Evolutionary conservation across 92 coral and sea anemone species (phyloP).

Genomic region (Actinernus sp.): DNA sequence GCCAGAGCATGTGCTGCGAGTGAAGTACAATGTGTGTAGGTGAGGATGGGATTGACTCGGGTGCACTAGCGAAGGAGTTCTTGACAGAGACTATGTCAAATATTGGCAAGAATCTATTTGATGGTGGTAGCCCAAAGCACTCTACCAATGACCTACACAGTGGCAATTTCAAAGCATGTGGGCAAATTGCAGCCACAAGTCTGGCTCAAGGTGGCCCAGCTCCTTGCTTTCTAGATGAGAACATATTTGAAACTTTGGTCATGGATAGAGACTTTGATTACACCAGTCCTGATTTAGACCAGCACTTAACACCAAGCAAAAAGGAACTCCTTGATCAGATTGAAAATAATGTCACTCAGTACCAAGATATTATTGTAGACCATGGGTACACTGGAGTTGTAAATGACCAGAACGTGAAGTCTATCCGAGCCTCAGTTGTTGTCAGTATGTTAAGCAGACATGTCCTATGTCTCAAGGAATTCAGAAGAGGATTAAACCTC

Average conservation of each 20-base stretch:
- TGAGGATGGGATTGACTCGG: constrained; percentile 61
- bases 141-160: constrained; percentile 53
- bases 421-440: constrained; percentile 56
- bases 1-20: constrained; percentile 36
- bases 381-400: constrained; percentile 61
- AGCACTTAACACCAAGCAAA: constrained; percentile 59
- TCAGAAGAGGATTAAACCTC: constrained; percentile 32
- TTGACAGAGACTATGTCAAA: constrained; percentile 42
- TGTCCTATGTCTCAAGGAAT: constrained; percentile 36
- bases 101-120: constrained; percentile 49
- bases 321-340: constrained; percentile 39
- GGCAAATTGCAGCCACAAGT: constrained; percentile 61
- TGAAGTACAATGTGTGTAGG: constrained; percentile 59
- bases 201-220: constrained; percentile 69
- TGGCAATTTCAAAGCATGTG: constrained; percentile 67
- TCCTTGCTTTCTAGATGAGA: constrained; percentile 55
- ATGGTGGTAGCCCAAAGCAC: constrained; percentile 54
- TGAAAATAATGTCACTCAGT: constrained; percentile 39
- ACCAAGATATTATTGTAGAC: constrained; percentile 50
- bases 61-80: constrained; percentile 70
- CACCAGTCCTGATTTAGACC: constrained; percentile 36
- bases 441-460: constrained; percentile 61
- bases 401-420: constrained; percentile 33
- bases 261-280: constrained; percentile 51
- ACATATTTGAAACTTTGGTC: constrained; percentile 42